phyloP scores from a whole-genome alignment of 2,797 vertebrate species.

The Danio aesculapii region DNA sequence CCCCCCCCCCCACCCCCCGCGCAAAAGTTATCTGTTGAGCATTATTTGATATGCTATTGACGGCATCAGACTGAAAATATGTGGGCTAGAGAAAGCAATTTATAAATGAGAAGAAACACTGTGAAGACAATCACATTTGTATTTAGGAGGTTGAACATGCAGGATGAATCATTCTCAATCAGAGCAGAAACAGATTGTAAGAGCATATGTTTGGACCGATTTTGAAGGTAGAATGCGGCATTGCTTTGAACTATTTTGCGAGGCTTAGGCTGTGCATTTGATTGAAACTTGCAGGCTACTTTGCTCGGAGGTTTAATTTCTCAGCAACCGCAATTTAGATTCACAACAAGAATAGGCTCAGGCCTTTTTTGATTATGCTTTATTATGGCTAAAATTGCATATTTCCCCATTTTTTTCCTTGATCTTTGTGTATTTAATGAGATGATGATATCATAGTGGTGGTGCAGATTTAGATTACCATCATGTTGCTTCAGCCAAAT shows the following conservation, averaged over 20 bases:
- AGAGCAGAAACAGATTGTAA: neutral
- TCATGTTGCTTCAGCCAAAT: constrained; percentile 3
- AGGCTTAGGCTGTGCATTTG: no score
- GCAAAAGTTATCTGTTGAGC: no score
- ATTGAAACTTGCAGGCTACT: neutral
- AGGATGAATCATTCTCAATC: neutral
- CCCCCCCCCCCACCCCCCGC: no score
- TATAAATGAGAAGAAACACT: neutral
- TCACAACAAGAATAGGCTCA: neutral
- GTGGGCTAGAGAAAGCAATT: neutral
- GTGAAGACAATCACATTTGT: neutral
- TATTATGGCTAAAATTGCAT: neutral
- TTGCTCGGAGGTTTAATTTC: neutral
- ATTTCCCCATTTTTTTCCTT: neutral
- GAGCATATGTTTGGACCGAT: neutral
- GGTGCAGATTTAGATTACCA: neutral
- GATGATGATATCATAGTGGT: neutral
- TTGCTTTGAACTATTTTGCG: neutral
- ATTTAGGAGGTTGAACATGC: neutral
- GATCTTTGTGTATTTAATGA: neutral
- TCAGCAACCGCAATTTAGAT: neutral
- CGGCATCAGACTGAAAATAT: no score
- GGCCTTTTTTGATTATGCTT: neutral
- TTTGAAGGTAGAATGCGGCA: neutral
- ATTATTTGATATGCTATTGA: no score